Base-by-base conservation (phyloP, 2,797 vertebrate species). In the Halcyon chelicuti region DNA sequence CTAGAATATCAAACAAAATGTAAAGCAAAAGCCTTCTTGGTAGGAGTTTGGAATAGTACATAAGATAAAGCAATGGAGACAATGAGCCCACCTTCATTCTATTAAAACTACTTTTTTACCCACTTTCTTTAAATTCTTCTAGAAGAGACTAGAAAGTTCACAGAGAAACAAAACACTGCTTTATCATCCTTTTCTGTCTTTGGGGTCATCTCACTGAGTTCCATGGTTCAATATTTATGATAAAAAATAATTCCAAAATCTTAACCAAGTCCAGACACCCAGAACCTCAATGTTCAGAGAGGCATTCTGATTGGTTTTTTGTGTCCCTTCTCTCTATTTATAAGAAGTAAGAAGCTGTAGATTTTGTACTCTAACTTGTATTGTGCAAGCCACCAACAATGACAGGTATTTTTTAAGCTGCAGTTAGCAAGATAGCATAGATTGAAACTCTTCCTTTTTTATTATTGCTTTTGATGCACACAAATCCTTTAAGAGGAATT, bases 401-500 rank as follows among this genome's bases (percentile, higher is more conserved):
- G 79, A 92, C 84, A 91, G 90, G 92, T 96, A 67, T 80, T 95
- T 97, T 95, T 88, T 73, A 93, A 76, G 72, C 71, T 66, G 66
- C 58, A 79, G 82, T 94, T 96, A 96, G 76, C 8, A 35, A 94
- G 65, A 90, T 60, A 97, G 68, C 55, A 54, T 44, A 94, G 95
- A 94, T 78, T 92, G 94, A 96, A 97, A 95, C 31, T 55, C 47
- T 79, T 94, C 71, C 19, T 71, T 71, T 89, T 96, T 92, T 84
- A 78, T 95, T 91, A 90, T 90, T 96, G 86, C 46, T 88, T 96
- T 92, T 95, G 88, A 95, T 90, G 80, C 66, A 85, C 90, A 95
- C 80, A 95, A 96, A 96, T 97, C 58, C 75, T 97, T 94, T 94
- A 96, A 94, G 79, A 96, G 74, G 67, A 91, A 95, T 92, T 98